phyloP scores from a whole-genome alignment of 2,888 invertebrate species.

The Operophtera brumata region DNA sequence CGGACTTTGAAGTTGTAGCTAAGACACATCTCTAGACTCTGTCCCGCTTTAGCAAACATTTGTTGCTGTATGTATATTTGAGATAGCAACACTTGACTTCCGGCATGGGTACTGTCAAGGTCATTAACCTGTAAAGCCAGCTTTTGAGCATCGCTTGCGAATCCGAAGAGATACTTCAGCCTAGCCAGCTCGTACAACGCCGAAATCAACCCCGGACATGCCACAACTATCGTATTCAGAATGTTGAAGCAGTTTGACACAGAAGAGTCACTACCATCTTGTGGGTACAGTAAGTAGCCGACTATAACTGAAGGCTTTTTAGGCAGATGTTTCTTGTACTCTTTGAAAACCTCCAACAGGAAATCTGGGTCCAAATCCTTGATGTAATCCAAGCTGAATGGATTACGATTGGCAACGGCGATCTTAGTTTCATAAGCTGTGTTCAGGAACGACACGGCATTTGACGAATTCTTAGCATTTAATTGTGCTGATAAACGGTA shows the following conservation, averaged over 20 bases:
- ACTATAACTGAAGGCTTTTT: conserved; percentile 78
- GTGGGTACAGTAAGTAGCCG: conserved; percentile 65
- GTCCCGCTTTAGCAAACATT: conserved; percentile 88
- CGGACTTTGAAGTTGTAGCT: conserved; percentile 96
- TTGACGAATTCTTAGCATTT: conserved; percentile 73
- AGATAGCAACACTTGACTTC: conserved; percentile 92
- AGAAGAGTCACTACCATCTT: conserved; percentile 70
- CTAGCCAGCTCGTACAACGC: conserved; percentile 87
- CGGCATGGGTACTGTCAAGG: conserved; percentile 88
- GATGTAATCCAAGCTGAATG: conserved; percentile 88
- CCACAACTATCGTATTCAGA: conserved; percentile 86
- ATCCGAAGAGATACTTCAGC: conserved; percentile 90
- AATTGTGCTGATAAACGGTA: conserved; percentile 85
- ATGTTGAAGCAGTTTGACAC: conserved; percentile 82
- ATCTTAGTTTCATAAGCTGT: conserved; percentile 81
- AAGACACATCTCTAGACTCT: conserved; percentile 92
- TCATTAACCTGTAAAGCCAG: conserved; percentile 87
- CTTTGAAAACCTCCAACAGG: conserved; percentile 87
- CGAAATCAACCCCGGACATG: conserved; percentile 89
- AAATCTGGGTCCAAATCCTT: conserved; percentile 92
- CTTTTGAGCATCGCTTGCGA: conserved; percentile 85
- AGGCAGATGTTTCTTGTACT: conserved; percentile 88
- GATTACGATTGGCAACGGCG: conserved; percentile 65
- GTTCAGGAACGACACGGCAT: conserved; percentile 81
- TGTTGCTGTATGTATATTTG: conserved; percentile 89